phyloP scores from a whole-genome alignment of 1,140 invertebrate genomes.

The Papilio glaucus region DNA sequence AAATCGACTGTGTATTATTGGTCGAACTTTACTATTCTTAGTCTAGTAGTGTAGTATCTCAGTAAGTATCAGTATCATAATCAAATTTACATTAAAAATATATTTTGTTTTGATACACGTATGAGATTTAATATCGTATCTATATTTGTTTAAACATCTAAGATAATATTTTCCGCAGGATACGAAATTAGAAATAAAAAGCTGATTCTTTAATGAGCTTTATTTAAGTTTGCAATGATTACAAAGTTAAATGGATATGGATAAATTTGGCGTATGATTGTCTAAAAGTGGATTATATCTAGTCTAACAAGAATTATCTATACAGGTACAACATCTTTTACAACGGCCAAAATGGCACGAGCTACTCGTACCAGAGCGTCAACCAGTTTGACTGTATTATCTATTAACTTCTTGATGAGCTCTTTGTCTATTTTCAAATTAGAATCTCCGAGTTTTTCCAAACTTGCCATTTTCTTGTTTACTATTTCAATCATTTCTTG shows the following conservation, averaged over 20 bases:
- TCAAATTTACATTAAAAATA: no score
- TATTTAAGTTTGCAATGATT: not conserved
- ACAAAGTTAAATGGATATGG: not conserved
- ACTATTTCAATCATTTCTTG: constrained; percentile 43
- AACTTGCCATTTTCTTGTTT: constrained; percentile 35
- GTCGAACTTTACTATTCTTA: no score
- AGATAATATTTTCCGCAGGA: no score
- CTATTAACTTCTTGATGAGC: constrained; percentile 38
- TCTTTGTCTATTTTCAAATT: constrained; percentile 26
- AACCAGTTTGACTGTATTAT: not conserved
- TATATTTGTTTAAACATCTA: no score
- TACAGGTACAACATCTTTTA: not conserved
- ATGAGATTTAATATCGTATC: no score
- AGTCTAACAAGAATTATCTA: not conserved
- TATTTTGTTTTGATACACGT: no score
- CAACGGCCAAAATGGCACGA: not conserved
- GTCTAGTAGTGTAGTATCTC: no score
- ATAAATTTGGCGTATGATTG: not conserved
- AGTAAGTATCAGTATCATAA: no score
- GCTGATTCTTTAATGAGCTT: not conserved
- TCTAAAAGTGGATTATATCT: not conserved
- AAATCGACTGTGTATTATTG: no score
- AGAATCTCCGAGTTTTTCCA: constrained; percentile 39
- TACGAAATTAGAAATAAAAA: not conserved
- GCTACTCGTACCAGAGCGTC: not conserved